Evolutionary conservation across 2,888 invertebrate species (phyloP).

Genomic region (Taenaris catops): DNA sequence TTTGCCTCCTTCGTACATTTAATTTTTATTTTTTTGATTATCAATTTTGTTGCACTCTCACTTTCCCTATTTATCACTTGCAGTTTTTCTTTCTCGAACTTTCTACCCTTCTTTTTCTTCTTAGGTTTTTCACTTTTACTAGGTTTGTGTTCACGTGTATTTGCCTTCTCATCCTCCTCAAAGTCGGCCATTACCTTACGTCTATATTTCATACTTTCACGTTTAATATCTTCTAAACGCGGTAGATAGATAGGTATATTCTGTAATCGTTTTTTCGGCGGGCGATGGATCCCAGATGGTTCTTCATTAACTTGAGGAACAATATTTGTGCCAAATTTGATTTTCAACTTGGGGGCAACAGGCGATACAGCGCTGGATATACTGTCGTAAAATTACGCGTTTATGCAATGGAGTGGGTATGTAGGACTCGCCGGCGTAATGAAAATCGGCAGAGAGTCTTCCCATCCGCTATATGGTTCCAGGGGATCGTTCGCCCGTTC

Average conservation of each 20-base stretch:
- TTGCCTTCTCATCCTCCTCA: conserved; percentile 81
- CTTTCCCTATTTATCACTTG: conserved; percentile 66
- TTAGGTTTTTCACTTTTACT: conserved; percentile 62
- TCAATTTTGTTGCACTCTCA: conserved; percentile 86
- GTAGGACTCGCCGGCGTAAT: too few relatives aligned
- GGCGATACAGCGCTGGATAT: too few relatives aligned
- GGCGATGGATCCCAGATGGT: conserved; percentile 78
- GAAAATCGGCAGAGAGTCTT: too few relatives aligned
- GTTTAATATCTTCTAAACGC: conserved; percentile 88
- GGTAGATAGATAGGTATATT: conserved; percentile 78
- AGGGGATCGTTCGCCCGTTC: too few relatives aligned
- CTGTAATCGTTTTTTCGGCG: conserved; percentile 90
- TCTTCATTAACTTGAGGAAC: conserved; percentile 74
- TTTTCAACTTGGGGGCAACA: conserved; percentile 86
- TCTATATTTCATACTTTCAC: conserved; percentile 93
- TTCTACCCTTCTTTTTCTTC: conserved; percentile 76
- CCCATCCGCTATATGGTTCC: too few relatives aligned
- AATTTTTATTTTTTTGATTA: conserved; percentile 88
- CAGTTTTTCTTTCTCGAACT: conserved; percentile 77
- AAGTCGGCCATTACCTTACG: conserved; percentile 92
- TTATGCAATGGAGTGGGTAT: too few relatives aligned
- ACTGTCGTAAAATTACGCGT: too few relatives aligned
- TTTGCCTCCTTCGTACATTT: conserved; percentile 73
- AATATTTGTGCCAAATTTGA: conserved; percentile 84
- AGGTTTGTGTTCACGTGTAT: conserved; percentile 59